Conservation (phyloP, 1,140 invertebrate species). For the Brachionus paranguensis region DNA sequence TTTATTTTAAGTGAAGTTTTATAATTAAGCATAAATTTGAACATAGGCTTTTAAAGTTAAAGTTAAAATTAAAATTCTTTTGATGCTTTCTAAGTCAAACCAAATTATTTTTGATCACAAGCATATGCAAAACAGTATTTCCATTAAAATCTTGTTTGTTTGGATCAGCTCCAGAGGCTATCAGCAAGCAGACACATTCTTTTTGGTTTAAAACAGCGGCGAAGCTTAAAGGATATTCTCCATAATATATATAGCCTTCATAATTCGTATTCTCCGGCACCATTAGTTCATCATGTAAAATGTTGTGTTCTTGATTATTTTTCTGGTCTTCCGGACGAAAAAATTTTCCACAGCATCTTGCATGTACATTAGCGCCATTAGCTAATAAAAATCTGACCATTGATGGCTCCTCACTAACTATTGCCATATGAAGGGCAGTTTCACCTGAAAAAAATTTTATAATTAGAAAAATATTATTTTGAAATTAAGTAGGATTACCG, state of each 20-base stretch:
- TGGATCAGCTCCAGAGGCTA: slow-evolving; percentile 87
- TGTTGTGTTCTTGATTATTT: slow-evolving; percentile 65
- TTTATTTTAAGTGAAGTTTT: slow-evolving; percentile 75
- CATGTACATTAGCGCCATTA: slow-evolving; percentile 78
- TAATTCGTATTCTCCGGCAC: slow-evolving; percentile 81
- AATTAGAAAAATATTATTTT: no score
- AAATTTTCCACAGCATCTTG: slow-evolving; percentile 71
- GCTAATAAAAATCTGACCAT: slow-evolving; percentile 94
- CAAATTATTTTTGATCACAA: slow-evolving; percentile 90
- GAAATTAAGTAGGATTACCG: slow-evolving; percentile 48
- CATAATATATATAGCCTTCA: slow-evolving; percentile 91
- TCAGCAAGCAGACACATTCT: slow-evolving; percentile 85
- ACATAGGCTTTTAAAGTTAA: slow-evolving; percentile 65
- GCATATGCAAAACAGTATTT: slow-evolving; percentile 91
- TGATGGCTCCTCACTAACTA: slow-evolving; percentile 92
- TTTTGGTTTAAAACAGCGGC: slow-evolving; percentile 93
- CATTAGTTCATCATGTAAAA: slow-evolving; percentile 86
- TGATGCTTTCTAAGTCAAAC: not conserved
- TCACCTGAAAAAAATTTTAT: slow-evolving; percentile 46
- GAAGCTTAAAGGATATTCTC: slow-evolving; percentile 90
- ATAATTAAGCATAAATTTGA: slow-evolving; percentile 87
- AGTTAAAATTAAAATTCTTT: not conserved
- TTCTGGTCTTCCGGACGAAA: slow-evolving; percentile 97
- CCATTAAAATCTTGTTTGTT: slow-evolving; percentile 93
- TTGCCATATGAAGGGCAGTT: slow-evolving; percentile 77